A percentile compares a stretch with the other conserved stretches of the same genome.
phyloP scores from a whole-genome alignment of 2,113 vertebrate species.

The Perca schrenkii region DNA sequence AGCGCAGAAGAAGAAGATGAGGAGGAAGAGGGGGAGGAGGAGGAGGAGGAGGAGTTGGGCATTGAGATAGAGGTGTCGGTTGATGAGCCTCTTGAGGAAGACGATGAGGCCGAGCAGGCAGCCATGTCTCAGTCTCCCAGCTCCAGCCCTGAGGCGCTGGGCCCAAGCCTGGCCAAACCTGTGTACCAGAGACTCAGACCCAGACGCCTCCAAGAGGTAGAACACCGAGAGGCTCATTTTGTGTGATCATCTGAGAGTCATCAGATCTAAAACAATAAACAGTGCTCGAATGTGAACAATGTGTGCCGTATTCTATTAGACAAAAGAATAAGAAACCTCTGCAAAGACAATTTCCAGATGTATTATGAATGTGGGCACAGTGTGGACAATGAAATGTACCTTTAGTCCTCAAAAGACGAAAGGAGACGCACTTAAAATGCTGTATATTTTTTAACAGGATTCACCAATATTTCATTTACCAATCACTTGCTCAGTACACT shows the following conservation, averaged over 20 bases:
- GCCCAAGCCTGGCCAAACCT: conserved; percentile 83
- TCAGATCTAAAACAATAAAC: background rate
- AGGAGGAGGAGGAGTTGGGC: conserved; percentile 72
- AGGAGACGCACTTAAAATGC: conserved; percentile 81
- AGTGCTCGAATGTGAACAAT: background rate
- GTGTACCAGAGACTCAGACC: conserved; percentile 92
- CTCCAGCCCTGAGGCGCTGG: conserved; percentile 82
- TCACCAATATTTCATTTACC: conserved; percentile 56
- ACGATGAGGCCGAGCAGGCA: conserved; percentile 61
- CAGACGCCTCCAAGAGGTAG: conserved; percentile 92
- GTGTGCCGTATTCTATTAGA: conserved; percentile 50
- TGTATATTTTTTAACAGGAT: conserved; percentile 65
- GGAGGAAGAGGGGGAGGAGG: conserved; percentile 58
- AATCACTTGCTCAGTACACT: conserved; percentile 56
- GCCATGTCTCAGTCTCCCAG: conserved; percentile 68
- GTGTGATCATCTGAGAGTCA: conserved; percentile 82
- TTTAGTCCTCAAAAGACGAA: conserved; percentile 64
- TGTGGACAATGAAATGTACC: conserved; percentile 41
- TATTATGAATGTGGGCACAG: conserved; percentile 23
- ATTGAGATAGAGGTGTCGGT: conserved; percentile 84
- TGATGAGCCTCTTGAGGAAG: conserved; percentile 81
- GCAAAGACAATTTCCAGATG: conserved; percentile 48
- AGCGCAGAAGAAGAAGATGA: conserved; percentile 82
- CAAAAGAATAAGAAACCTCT: conserved; percentile 37
- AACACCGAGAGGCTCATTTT: conserved; percentile 95